These are phyloP conservation scores for Heliocidaris erythrogramma DNA, from an alignment of 35 echinoderm and acorn worm species.

Conservation along the genomic window DNA sequence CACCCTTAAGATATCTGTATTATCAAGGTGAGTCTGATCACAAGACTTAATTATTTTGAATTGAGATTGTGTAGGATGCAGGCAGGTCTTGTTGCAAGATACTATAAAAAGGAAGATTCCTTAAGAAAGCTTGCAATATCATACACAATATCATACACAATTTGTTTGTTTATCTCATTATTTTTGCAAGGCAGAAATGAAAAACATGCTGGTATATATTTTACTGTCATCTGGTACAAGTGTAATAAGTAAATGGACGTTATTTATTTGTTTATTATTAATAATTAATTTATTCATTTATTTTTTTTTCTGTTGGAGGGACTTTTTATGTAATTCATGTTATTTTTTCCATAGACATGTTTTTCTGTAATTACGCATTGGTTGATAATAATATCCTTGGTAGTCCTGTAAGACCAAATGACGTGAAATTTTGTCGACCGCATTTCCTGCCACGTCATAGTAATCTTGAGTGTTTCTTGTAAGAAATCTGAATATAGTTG, in stretches of 20 bases:
- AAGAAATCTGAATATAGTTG: not conserved
- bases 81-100: not conserved
- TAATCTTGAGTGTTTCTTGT: not conserved
- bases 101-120: too few relatives aligned
- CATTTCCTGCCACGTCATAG: conserved; percentile 8
- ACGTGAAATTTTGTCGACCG: not conserved
- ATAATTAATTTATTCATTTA: too few relatives aligned
- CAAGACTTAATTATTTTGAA: not conserved
- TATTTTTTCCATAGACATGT: not conserved
- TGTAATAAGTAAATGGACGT: not conserved
- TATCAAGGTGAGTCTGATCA: conserved; percentile 62
- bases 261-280: not conserved
- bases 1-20: conserved; percentile 82
- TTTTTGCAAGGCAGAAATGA: too few relatives aligned
- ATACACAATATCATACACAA: too few relatives aligned
- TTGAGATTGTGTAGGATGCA: not conserved
- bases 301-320: too few relatives aligned
- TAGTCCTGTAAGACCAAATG: not conserved
- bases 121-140: too few relatives aligned
- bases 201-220: too few relatives aligned
- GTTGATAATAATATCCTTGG: not conserved
- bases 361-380: not conserved
- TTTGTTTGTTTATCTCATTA: too few relatives aligned
- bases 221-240: not conserved
- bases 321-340: not conserved